phyloP scores from a whole-genome alignment of 1,140 invertebrate species.

The Eubasilissa regina region DNA sequence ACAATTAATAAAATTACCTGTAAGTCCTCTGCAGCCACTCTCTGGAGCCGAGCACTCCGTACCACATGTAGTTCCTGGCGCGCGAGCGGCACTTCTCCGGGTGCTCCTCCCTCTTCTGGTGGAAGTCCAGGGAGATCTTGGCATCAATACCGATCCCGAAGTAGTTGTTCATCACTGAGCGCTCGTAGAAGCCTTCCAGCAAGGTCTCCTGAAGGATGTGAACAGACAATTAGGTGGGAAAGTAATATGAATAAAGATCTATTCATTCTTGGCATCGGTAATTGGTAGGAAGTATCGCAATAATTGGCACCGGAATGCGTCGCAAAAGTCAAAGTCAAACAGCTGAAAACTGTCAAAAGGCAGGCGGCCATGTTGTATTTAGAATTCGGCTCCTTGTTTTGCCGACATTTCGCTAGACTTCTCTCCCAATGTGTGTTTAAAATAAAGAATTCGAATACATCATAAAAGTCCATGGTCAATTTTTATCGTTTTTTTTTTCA shows the following conservation, averaged over 20 bases:
- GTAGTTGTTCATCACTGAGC: constrained; percentile 99
- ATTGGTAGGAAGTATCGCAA: no score
- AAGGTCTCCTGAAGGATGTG: constrained; percentile 81
- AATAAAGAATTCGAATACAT: no score
- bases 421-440: no score
- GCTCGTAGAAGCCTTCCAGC: constrained; percentile 93
- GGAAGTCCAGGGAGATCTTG: constrained; percentile 98
- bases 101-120: constrained; percentile 97
- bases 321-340: no score
- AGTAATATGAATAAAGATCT: background rate
- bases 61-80: constrained; percentile 98
- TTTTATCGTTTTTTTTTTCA: no score
- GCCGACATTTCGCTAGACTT: no score
- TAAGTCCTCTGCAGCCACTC: constrained; percentile 93
- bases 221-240: background rate
- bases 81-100: constrained; percentile 96
- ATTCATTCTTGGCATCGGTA: no score
- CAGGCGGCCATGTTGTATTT: no score
- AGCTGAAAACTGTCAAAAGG: no score
- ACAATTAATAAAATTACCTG: constrained; percentile 71
- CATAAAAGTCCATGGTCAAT: no score
- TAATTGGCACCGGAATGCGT: no score
- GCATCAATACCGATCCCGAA: constrained; percentile 99
- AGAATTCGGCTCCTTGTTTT: no score
- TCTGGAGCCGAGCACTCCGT: constrained; percentile 95